These are phyloP conservation scores for Echiichthys vipera DNA, from an alignment of 2,797 vertebrate species.

Conservation along the genomic window DNA sequence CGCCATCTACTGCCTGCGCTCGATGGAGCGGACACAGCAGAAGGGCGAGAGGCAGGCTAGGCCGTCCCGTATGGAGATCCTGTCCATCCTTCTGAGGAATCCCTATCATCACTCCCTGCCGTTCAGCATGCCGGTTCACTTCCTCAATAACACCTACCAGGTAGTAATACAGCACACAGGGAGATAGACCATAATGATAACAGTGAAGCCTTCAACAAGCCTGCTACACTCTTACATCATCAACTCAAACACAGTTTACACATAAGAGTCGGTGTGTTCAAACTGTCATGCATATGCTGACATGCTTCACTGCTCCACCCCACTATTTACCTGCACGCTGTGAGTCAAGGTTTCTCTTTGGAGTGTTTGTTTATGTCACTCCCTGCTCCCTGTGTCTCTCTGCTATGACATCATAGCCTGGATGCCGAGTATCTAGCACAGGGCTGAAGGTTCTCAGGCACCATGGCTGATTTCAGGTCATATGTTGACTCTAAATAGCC, in stretches of 20 bases:
- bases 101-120: slow-evolving; percentile 97
- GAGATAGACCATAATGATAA: not conserved
- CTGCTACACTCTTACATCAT: not conserved
- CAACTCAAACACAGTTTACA: not conserved
- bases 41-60: slow-evolving; percentile 93
- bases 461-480: too few species aligned
- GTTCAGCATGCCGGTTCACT: slow-evolving; percentile 97
- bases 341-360: not conserved
- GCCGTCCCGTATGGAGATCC: slow-evolving; percentile 97
- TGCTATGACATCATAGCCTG: not conserved
- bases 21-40: slow-evolving; percentile 93
- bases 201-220: not conserved
- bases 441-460: too few species aligned
- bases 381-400: not conserved
- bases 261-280: not conserved
- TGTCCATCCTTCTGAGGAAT: slow-evolving; percentile 96
- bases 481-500: too few species aligned
- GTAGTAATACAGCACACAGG: slow-evolving; percentile 65
- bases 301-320: not conserved
- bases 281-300: not conserved
- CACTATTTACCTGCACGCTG: not conserved
- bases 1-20: slow-evolving; percentile 96
- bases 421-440: not conserved
- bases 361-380: slow-evolving; percentile 13
- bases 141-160: slow-evolving; percentile 98